Percentiles rank a stretch among this genome's conserved stretches.
Conservation (phyloP, 2,888 invertebrate species). For the Leptinotarsa peninsularis region DNA sequence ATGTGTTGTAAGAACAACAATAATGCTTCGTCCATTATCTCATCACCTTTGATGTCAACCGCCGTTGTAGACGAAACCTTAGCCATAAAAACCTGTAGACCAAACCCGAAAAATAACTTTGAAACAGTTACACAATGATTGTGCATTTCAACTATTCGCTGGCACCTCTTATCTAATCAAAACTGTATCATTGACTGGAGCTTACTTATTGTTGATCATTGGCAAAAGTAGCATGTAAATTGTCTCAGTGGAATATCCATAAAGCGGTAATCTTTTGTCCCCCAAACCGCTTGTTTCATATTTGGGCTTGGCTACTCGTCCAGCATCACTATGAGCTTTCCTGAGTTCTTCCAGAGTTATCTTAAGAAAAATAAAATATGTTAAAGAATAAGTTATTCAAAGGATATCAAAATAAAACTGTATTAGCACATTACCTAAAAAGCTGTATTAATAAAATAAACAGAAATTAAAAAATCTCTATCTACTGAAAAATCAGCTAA, state of each 20-base stretch:
- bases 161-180: background rate
- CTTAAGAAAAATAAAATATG: conserved; percentile 63
- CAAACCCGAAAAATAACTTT: too few species aligned
- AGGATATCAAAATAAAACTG: conserved; percentile 9
- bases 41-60: too few species aligned
- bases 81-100: too few species aligned
- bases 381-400: background rate
- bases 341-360: conserved; percentile 85
- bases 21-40: too few species aligned
- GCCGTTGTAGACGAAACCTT: too few species aligned
- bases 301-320: conserved; percentile 61
- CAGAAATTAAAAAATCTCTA: conserved; percentile 9
- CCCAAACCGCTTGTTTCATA: conserved; percentile 71
- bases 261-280: conserved; percentile 89
- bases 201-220: conserved; percentile 86
- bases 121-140: too few species aligned
- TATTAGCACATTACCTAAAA: conserved; percentile 23
- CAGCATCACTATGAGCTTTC: conserved; percentile 71
- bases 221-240: conserved; percentile 93
- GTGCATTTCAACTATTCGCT: too few species aligned
- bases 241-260: conserved; percentile 95
- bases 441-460: conserved; percentile 31
- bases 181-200: conserved; percentile 21
- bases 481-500: conserved; percentile 32
- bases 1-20: too few species aligned